Conservation (phyloP, 2,797 vertebrate genomes). For the Chrysocyon brachyurus region DNA sequence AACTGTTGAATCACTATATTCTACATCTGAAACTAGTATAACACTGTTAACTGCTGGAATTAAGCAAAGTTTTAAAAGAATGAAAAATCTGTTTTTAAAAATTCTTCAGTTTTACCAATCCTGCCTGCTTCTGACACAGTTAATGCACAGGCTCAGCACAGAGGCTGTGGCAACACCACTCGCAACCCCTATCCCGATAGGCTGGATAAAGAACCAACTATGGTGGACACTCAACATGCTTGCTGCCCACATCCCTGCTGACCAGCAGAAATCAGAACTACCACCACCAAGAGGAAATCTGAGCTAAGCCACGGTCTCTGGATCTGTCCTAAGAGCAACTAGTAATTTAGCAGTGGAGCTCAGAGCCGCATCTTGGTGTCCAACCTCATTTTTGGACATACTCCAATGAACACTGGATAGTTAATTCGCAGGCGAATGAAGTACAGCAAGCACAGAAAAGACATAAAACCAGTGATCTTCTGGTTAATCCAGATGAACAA, state of each 20-base stretch:
- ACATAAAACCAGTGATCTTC: not conserved
- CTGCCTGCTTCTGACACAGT: not conserved
- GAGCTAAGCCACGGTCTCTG: not conserved
- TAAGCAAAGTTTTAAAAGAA: not conserved
- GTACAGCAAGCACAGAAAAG: not conserved
- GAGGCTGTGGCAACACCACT: not conserved
- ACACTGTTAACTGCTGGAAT: not conserved
- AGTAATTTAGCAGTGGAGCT: not conserved
- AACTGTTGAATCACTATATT: not conserved
- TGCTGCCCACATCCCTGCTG: not conserved
- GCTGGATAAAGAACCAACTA: not conserved
- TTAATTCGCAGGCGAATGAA: not conserved
- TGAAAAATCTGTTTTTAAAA: not conserved
- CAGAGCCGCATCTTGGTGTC: not conserved
- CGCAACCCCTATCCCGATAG: not conserved
- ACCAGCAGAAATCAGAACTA: not conserved
- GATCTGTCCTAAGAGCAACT: not conserved
- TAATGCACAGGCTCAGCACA: not conserved
- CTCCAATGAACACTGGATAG: not conserved
- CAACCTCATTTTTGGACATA: not conserved
- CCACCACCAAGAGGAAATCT: not conserved
- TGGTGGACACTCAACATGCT: not conserved
- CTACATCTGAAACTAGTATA: not conserved
- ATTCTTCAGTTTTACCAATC: not conserved
- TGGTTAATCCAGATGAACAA: not conserved